Evolutionary conservation across 2,113 vertebrate species (phyloP), one percentile per base, ranked within the genome.

Genomic region (Xyrauchen texanus): DNA sequence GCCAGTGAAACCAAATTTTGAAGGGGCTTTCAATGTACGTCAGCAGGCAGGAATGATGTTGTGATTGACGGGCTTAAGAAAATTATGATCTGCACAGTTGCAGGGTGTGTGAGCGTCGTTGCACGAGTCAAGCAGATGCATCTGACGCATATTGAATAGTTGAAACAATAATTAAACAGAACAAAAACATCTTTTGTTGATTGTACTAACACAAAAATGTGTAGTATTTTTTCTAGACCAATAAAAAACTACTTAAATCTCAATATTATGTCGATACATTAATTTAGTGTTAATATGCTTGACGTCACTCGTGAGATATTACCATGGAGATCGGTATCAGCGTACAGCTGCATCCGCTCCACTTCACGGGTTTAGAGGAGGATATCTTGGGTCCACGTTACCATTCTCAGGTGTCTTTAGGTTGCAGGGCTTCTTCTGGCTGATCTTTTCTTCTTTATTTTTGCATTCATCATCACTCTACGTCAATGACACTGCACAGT

Each of bases 31-130:
- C 16, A 34, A 63, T 63, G 46, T 74, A 51, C 71, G 70, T 21
- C 44, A 52, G 58, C 46, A 63, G 58, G 46, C 46, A 42, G 9
- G 13, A 11, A 57, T n/a, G 57, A 4, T 73, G 58, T 74, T 74
- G 60, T 42, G 46, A 34, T 51, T 62, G 71, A 51, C 55, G 42
- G 4, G n/a, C 5, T 10, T 12, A 4, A 16, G n/a, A 44, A 7
- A 15, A 55, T 55, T 34, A 13, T 8, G 55, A 60, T 21, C 55
- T n/a, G 58, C 6, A 51, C 71, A 63, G 71, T 57, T 74, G 71
- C 58, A 13, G 55, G 12, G 55, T n/a, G n/a, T n/a, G n/a, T n/a
- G n/a, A n/a, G n/a, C n/a, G n/a, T n/a, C n/a, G n/a, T n/a, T n/a
- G n/a, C n/a, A n/a, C n/a, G n/a, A n/a, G n/a, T n/a, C n/a, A n/a